Conservation (phyloP, 2,888 invertebrate species). For the Parapristionchus giblindavisi region DNA sequence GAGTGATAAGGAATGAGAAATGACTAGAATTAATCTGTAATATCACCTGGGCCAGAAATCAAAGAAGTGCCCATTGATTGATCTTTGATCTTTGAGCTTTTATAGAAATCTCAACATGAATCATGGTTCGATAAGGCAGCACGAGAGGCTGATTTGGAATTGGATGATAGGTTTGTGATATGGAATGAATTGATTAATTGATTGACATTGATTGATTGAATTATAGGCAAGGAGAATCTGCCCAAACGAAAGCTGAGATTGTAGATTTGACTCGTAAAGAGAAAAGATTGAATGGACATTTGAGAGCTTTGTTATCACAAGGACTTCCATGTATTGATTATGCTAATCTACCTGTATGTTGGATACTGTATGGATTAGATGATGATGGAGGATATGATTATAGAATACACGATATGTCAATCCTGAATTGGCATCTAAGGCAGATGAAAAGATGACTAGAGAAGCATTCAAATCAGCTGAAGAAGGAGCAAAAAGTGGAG, state of each 20-base stretch:
- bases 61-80: too few relatives aligned
- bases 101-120: slow-evolving; percentile 66
- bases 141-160: slow-evolving; percentile 83
- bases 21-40: too few relatives aligned
- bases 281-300: slow-evolving; percentile 12
- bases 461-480: slow-evolving; percentile 18
- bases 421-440: slow-evolving; percentile 11
- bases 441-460: neutral
- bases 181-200: neutral
- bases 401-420: slow-evolving; percentile 35
- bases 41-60: too few relatives aligned
- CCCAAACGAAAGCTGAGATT: slow-evolving; percentile 16
- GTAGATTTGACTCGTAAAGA: slow-evolving; percentile 4
- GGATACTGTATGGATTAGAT: neutral
- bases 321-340: slow-evolving; percentile 22
- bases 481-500: slow-evolving; percentile 1
- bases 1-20: too few relatives aligned
- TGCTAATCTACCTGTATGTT: slow-evolving; percentile 34
- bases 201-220: neutral
- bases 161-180: neutral
- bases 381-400: neutral
- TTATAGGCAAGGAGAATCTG: slow-evolving; percentile 17
- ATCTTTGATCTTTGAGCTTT: neutral
- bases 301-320: slow-evolving; percentile 19
- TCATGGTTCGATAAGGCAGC: slow-evolving; percentile 89